Conservation (phyloP, 2,797 vertebrate species). For the Cetoscarus ocellatus region DNA sequence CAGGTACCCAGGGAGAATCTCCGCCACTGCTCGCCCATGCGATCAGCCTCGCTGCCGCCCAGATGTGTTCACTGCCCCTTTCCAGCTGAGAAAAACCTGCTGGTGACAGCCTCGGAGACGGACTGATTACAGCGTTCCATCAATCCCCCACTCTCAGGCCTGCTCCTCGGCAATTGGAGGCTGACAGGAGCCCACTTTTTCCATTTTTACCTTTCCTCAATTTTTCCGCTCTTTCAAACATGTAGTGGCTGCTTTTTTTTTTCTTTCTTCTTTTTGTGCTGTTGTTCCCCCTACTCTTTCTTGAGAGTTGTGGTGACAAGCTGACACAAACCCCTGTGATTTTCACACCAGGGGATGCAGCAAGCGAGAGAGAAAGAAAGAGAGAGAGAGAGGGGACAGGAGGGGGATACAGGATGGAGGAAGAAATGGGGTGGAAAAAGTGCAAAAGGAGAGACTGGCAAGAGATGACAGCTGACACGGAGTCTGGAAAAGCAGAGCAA, state of each 20-base stretch:
- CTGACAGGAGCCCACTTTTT: slow-evolving; percentile 76
- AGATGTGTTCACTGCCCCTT: slow-evolving; percentile 57
- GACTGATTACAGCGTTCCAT: slow-evolving; percentile 80
- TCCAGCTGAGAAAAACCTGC: slow-evolving; percentile 62
- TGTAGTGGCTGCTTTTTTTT: slow-evolving; percentile 52
- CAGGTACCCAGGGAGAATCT: slow-evolving; percentile 73
- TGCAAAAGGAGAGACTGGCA: slow-evolving; percentile 62
- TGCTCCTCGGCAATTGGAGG: slow-evolving; percentile 63
- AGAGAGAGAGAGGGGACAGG: slow-evolving; percentile 47
- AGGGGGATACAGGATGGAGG: slow-evolving; percentile 44
- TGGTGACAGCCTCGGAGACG: slow-evolving; percentile 75
- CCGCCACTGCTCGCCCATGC: slow-evolving; percentile 70
- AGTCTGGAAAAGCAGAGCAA: slow-evolving; percentile 60
- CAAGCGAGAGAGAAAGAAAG: slow-evolving; percentile 42
- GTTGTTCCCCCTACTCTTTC: slow-evolving; percentile 55
- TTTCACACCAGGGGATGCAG: slow-evolving; percentile 77
- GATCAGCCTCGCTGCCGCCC: slow-evolving; percentile 65
- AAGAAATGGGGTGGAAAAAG: slow-evolving; percentile 57
- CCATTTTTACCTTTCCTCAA: slow-evolving; percentile 71
- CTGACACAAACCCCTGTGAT: slow-evolving; percentile 83
- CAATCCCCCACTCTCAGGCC: slow-evolving; percentile 61
- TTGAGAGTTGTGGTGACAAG: slow-evolving; percentile 79
- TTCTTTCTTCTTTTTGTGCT: background rate
- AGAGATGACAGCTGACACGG: slow-evolving; percentile 65
- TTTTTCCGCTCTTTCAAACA: slow-evolving; percentile 68